Conservation (phyloP, 2,797 vertebrate species). For the Lithobates sylvaticus region DNA sequence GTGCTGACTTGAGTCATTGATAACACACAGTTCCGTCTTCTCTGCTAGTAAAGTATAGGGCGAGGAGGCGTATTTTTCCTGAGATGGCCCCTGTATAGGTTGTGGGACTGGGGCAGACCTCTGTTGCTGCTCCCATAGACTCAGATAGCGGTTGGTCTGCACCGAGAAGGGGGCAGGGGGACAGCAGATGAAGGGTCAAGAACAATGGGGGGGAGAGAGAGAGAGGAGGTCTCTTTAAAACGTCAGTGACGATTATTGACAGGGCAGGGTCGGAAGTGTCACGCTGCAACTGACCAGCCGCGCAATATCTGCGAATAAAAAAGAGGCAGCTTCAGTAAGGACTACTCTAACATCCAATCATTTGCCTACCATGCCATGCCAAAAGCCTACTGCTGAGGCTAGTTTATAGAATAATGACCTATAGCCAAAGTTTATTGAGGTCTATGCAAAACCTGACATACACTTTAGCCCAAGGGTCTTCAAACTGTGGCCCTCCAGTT, state of each 20-base stretch:
- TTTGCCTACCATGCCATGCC: neutral
- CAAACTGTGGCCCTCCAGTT: too few species aligned
- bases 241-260: constrained; percentile 45
- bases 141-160: neutral
- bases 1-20: neutral
- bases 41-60: neutral
- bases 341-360: constrained; percentile 11
- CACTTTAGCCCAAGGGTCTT: too few species aligned
- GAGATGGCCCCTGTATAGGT: neutral
- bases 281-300: constrained; percentile 60
- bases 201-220: neutral
- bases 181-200: neutral
- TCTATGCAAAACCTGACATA: neutral
- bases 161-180: neutral
- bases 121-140: constrained; percentile 15
- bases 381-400: neutral
- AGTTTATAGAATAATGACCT: too few species aligned
- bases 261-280: constrained; percentile 56
- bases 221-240: neutral
- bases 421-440: too few species aligned
- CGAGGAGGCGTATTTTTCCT: neutral
- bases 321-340: constrained; percentile 57
- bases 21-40: neutral
- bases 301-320: constrained; percentile 58
- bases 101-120: constrained; percentile 7